Base-by-base conservation (phyloP, 2,888 invertebrate species). In the Arrhopalites spinosus region DNA sequence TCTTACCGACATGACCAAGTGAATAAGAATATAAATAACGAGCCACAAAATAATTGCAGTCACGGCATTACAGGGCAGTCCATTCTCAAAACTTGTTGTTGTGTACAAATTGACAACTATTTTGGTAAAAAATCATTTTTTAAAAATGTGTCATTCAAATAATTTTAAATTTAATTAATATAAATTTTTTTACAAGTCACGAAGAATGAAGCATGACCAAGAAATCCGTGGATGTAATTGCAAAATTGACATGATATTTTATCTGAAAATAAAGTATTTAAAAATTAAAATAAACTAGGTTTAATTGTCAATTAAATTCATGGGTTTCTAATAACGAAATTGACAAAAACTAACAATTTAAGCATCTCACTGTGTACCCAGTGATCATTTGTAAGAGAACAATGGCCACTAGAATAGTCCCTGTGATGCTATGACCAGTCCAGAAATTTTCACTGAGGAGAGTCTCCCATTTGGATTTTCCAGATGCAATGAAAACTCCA, bases 1-100 rank as follows among this genome's bases (percentile, higher is more conserved):
- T 56, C 76, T 74, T 77, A 79, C 80, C 30, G 77, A 78, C 80
- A 80, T 80, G 15, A 67, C 2, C 1, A 78, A 13, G 23, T 78
- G 78, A 25, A 78, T 36, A 30, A 77, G 27, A 0, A 78, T 2
- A n/a, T 61, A 30, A 8, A 50, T 7, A 2, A 63, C 64, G 3
- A 78, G n/a, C 47, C 72, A 80, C 1, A 47, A 5, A 11, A 71
- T 30, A 2, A 76, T 47, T 2, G 71, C 13, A 53, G 17, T 5
- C 0, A 23, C 20, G 0, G 27, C 30, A 17, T 47, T 8, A 25
- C 78, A 78, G 1, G 73, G 74, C 20, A 78, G 5, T 17, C 63
- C 63, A 13, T 30, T 27, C 15, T 63, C 63, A 27, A 63, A 23
- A 8, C 13, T 7, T 1, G 30, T 63, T 17, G 63, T n/a, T 3